phyloP scores from a whole-genome alignment of 1,140 invertebrate species.

The Temnothorax longispinosus region DNA sequence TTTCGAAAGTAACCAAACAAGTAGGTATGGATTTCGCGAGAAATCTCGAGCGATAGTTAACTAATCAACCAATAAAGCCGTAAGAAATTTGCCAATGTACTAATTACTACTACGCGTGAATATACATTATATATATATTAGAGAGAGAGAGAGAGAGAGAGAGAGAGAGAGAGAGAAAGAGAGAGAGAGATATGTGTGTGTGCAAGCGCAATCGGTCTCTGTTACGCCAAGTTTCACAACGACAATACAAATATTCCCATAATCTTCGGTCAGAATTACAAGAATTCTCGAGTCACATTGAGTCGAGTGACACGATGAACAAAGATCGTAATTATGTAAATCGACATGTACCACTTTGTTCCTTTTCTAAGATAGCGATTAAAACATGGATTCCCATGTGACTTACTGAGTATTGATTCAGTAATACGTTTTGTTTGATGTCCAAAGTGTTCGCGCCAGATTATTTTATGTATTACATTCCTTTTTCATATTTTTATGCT shows the following conservation, averaged over 20 bases:
- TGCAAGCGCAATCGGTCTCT: background rate
- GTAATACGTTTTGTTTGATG: background rate
- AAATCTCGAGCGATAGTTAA: background rate
- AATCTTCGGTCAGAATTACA: background rate
- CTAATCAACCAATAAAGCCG: background rate
- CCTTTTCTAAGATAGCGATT: background rate
- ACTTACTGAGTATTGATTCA: background rate
- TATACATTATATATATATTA: background rate
- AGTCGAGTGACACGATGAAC: background rate
- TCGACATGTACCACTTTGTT: background rate
- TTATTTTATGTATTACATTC: background rate
- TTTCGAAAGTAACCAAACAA: background rate
- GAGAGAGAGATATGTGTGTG: too few species aligned
- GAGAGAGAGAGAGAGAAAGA: too few species aligned
- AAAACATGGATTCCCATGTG: background rate
- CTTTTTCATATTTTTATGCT: background rate
- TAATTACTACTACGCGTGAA: background rate
- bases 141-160: too few species aligned
- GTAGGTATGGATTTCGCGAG: background rate
- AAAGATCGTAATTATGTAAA: slow-evolving; percentile 14
- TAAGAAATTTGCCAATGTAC: background rate
- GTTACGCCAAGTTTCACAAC: background rate
- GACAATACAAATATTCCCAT: background rate
- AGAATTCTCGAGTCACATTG: background rate
- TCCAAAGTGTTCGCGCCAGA: background rate